Base-by-base conservation (phyloP, 2,888 invertebrate species). In the Dorcus hopei region DNA sequence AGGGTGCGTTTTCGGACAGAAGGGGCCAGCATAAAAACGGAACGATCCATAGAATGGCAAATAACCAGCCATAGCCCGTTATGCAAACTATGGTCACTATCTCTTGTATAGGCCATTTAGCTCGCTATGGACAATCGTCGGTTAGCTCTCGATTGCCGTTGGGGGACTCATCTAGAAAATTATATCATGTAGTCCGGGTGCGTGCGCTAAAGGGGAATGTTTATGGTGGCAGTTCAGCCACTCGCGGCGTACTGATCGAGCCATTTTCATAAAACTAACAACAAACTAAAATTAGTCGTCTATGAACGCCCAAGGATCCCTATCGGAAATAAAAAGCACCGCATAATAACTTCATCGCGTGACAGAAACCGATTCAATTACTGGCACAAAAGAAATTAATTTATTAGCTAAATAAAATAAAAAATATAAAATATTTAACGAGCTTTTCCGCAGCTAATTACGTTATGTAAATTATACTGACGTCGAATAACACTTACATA, bases 81-180 rank as follows among this genome's bases (percentile, higher is more conserved):
- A 77, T 77, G 76, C 76, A 76, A 77, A 77, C 74, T 74, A 75
- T 70, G 72, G 72, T 72, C 68, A 72, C 73, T 74, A 75, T 75
- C 74, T 74, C 73, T 71, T 70, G 68, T 70, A 74, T 75, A 71
- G 74, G 71, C 73, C 72, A 71, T 74, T 74, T 70, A 70, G 67
- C 67, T 65, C 65, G 71, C 71, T 72, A 74, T 75, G 75, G 75
- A 74, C 74, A 74, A 75, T 76, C 72, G 75, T 72, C 75, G 74
- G 74, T 73, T 73, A 73, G 73, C 68, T 70, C 65, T 64, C 69
- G 72, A 75, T 71, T 69, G 73, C 65, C 72, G 67, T 67, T 69
- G 62, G 65, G 75, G 76, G 75, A 72, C 69, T 68, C 70, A 69
- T 75, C 70, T 63, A 68, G 71, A 68, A 72, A 76, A 75, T 76